Evolutionary conservation across 1,140 invertebrate genomes (phyloP).

Genomic region (Marisa cornuarietis): DNA sequence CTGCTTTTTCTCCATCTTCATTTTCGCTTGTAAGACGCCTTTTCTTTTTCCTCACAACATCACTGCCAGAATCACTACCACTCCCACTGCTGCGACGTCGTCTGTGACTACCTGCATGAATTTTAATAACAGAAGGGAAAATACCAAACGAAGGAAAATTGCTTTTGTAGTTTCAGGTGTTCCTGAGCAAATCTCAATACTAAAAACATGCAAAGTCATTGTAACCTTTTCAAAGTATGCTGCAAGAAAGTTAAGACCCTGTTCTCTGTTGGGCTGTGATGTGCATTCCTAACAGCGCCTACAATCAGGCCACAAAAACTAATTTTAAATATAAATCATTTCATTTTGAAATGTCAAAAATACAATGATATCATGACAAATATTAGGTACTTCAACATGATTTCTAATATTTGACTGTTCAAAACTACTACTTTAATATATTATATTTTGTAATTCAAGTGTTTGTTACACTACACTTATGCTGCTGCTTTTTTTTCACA

Average conservation of each 20-base stretch:
- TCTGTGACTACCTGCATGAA: conserved; percentile 14
- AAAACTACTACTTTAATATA: too few species aligned
- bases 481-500: too few species aligned
- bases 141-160: neutral
- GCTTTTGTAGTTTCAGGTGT: neutral
- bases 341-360: too few species aligned
- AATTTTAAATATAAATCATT: too few species aligned
- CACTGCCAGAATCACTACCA: conserved; percentile 28
- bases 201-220: neutral
- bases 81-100: conserved; percentile 17
- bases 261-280: too few species aligned
- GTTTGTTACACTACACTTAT: too few species aligned
- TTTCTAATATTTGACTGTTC: too few species aligned
- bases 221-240: neutral
- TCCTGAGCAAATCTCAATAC: neutral
- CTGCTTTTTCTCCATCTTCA: conserved; percentile 17
- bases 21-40: conserved; percentile 19
- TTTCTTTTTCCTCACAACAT: conserved; percentile 32
- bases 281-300: too few species aligned
- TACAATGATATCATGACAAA: too few species aligned
- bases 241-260: neutral
- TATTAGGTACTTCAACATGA: too few species aligned
- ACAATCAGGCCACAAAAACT: too few species aligned
- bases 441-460: too few species aligned
- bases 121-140: neutral